phyloP scores from a whole-genome alignment of 2,113 vertebrate genomes.

The Pogonocichla stellata region DNA sequence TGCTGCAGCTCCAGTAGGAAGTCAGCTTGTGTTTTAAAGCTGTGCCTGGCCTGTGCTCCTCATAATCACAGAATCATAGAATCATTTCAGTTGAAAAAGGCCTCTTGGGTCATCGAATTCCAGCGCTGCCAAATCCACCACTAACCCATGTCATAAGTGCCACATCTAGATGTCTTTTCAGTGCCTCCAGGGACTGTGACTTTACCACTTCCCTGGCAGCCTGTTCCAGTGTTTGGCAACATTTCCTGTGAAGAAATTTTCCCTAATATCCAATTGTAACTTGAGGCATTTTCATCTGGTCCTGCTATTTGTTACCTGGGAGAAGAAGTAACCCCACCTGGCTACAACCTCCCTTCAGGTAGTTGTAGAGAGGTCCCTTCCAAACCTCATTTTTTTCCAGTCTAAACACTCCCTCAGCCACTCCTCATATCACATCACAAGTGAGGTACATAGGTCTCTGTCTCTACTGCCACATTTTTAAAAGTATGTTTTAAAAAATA shows the following conservation, averaged over 20 bases:
- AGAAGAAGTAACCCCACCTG: background rate
- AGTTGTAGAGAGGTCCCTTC: background rate
- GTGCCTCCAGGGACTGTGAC: background rate
- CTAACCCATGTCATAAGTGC: background rate
- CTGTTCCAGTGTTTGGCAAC: background rate
- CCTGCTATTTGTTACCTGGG: background rate
- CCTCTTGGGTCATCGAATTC: background rate
- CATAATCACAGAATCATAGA: background rate
- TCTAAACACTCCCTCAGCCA: background rate
- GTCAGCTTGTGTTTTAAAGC: background rate
- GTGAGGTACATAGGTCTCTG: background rate
- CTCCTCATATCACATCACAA: background rate
- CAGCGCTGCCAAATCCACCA: background rate
- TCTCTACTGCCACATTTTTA: background rate
- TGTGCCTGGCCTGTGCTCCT: background rate
- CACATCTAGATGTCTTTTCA: background rate
- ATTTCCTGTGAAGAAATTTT: background rate
- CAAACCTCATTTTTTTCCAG: background rate
- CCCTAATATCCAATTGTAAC: background rate
- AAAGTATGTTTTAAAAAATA: background rate
- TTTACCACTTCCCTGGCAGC: background rate
- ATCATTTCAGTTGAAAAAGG: background rate
- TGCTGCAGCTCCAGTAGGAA: background rate
- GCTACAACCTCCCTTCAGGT: background rate
- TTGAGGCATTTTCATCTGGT: background rate